Conservation (phyloP, 2,797 vertebrate species). For the Sylvia borin region DNA sequence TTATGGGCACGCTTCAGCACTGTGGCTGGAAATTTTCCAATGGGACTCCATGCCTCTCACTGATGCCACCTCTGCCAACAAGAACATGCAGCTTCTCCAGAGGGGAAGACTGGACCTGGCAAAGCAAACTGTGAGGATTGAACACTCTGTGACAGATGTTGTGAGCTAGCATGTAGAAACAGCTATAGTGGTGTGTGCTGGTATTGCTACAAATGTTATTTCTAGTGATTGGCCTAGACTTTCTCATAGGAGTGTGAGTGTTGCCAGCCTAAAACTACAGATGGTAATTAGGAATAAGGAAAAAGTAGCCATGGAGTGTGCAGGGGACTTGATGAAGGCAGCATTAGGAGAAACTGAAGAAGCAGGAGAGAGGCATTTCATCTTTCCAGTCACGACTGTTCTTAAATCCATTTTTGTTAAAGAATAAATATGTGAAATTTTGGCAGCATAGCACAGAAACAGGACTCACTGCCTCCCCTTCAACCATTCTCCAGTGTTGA, state of each 20-base stretch:
- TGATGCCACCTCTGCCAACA: background rate
- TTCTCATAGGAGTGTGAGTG: background rate
- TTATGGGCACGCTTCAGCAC: background rate
- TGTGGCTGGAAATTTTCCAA: background rate
- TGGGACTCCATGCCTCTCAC: background rate
- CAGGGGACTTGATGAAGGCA: background rate
- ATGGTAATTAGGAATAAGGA: background rate
- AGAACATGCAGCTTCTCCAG: background rate
- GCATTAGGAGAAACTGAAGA: background rate
- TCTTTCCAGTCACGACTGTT: background rate
- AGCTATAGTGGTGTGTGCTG: background rate
- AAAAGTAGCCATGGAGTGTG: background rate
- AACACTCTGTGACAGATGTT: accelerated
- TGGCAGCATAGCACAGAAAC: background rate
- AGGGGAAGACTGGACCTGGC: background rate
- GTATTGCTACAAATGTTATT: background rate
- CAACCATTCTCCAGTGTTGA: background rate
- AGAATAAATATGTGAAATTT: background rate
- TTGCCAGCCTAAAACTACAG: background rate
- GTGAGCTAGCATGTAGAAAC: background rate
- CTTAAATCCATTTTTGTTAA: background rate
- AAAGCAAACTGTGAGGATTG: background rate
- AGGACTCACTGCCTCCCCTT: background rate
- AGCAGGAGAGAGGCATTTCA: background rate
- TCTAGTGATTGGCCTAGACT: background rate